Percentiles rank a stretch among this genome's conserved stretches.
Evolutionary conservation across 2,113 vertebrate genomes (phyloP).

Genomic region (Felis catus): DNA sequence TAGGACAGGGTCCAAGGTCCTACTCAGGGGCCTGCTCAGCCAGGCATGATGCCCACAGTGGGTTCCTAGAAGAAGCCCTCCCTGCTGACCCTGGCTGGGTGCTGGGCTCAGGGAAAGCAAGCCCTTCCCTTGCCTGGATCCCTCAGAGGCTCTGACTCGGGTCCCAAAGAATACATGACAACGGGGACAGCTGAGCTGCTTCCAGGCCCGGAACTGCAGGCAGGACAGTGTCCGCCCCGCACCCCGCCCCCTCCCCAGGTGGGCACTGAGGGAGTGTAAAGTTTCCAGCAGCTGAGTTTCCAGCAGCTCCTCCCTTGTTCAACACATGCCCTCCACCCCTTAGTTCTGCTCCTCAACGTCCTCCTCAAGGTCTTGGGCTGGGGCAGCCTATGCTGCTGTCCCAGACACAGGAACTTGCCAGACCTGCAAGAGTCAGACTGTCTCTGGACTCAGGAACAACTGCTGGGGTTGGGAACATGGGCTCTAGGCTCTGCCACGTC

Average conservation of each 20-base stretch:
- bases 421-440: neutral
- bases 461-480: neutral
- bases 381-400: neutral
- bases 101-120: neutral
- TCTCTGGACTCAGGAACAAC: neutral
- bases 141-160: neutral
- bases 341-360: too few species aligned
- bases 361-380: neutral
- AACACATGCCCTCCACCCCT: rapidly evolving
- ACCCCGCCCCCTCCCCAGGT: neutral
- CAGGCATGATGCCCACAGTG: neutral
- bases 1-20: neutral
- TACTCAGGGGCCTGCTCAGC: neutral
- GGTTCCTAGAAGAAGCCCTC: neutral
- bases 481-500: neutral
- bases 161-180: neutral
- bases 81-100: neutral
- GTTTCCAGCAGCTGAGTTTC: neutral
- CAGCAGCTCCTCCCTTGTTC: neutral
- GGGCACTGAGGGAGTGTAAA: rapidly evolving
- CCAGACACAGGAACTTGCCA: neutral
- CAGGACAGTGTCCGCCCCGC: neutral
- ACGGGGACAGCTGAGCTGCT: neutral
- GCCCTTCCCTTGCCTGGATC: neutral
- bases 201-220: neutral